These are phyloP conservation scores for Coreius guichenoti DNA, from an alignment of 2,797 vertebrate species.

Conservation along the genomic window DNA sequence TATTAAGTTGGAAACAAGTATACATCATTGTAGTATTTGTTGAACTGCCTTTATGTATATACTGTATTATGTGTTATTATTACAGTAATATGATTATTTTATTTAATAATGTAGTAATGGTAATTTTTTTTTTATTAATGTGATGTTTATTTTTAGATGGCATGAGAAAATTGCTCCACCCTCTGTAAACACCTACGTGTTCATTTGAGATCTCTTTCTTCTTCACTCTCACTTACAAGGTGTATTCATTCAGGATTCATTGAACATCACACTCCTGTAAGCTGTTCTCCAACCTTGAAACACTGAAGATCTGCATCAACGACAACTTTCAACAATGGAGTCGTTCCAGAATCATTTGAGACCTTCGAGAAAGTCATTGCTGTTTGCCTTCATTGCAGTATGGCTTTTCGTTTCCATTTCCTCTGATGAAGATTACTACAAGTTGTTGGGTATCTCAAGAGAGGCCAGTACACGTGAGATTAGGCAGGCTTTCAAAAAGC, in stretches of 20 bases:
- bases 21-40: neutral
- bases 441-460: constrained; percentile 86
- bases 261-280: constrained; percentile 10
- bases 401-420: constrained; percentile 72
- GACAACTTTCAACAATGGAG: constrained; percentile 68
- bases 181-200: constrained; percentile 36
- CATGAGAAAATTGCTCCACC: constrained; percentile 26
- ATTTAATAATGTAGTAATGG: neutral
- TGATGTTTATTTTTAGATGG: neutral
- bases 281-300: constrained; percentile 11
- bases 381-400: constrained; percentile 67
- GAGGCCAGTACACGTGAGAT: constrained; percentile 93
- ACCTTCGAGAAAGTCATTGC: constrained; percentile 64
- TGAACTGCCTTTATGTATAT: neutral
- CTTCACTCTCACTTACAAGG: neutral
- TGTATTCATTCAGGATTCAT: constrained; percentile 1
- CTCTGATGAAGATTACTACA: constrained; percentile 87
- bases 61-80: neutral
- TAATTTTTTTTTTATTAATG: too few relatives aligned
- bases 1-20: neutral
- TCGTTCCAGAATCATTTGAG: constrained; percentile 14
- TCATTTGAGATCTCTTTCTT: constrained; percentile 4
- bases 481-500: constrained; percentile 93
- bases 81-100: neutral
- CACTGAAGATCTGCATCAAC: neutral